phyloP scores from a whole-genome alignment of 2,113 vertebrate genomes.

The Daboia siamensis region DNA sequence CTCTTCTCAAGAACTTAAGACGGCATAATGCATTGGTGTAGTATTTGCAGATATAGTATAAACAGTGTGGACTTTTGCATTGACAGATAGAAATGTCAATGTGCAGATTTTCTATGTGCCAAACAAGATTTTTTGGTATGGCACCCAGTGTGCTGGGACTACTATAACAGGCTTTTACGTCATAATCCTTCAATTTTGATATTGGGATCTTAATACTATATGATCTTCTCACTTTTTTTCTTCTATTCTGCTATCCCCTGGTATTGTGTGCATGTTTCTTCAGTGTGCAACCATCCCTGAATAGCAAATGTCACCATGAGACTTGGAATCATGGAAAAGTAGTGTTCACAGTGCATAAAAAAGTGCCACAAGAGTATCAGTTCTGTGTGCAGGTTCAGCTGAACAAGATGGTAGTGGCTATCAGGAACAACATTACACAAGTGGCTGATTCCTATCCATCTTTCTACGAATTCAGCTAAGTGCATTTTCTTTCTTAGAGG shows the following conservation, averaged over 20 bases:
- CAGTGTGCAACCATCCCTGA: neutral
- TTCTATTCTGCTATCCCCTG: neutral
- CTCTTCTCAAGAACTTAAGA: too few relatives aligned
- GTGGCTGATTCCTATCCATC: neutral
- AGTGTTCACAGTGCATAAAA: neutral
- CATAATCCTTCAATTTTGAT: neutral
- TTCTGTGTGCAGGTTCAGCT: neutral
- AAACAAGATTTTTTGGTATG: too few relatives aligned
- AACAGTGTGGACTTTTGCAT: neutral
- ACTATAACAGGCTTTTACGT: neutral
- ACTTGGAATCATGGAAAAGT: neutral
- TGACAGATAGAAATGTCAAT: neutral
- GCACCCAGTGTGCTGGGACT: neutral
- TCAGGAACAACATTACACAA: neutral
- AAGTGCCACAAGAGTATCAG: neutral
- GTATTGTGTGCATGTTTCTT: neutral
- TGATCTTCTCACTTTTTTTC: neutral
- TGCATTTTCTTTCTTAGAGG: accelerated
- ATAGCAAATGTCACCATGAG: neutral
- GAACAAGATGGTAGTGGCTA: neutral
- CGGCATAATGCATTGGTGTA: neutral
- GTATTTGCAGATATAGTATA: neutral
- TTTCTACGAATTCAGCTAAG: neutral
- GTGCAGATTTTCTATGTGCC: neutral
- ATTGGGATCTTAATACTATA: neutral